Percentiles rank a stretch among this genome's conserved stretches.
phyloP scores from a whole-genome alignment of 2,113 vertebrate species.

The Pardalotus punctatus region DNA sequence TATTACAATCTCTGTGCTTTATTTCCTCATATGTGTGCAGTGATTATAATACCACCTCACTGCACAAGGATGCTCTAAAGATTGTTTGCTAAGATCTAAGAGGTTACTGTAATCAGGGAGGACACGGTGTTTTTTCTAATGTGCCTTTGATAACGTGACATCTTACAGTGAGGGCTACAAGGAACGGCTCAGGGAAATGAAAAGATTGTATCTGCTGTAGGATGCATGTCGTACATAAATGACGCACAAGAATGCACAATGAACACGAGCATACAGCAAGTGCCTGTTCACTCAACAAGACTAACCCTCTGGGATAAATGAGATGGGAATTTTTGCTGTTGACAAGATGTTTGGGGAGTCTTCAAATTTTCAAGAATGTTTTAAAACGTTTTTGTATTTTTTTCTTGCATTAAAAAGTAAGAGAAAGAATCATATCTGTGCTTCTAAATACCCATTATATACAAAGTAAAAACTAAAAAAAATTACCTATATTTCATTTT shows the following conservation, averaged over 20 bases:
- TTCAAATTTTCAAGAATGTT: not conserved
- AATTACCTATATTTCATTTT: not conserved
- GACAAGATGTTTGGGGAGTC: not conserved
- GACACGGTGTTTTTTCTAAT: not conserved
- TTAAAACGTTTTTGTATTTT: not conserved
- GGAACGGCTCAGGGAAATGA: constrained; percentile 8
- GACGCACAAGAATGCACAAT: not conserved
- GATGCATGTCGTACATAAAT: not conserved
- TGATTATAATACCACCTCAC: not conserved
- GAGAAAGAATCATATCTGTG: not conserved
- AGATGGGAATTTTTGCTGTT: not conserved
- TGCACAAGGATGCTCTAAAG: not conserved
- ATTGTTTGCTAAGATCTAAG: not conserved
- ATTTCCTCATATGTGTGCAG: not conserved
- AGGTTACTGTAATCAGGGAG: not conserved
- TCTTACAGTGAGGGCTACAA: not conserved
- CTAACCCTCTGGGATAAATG: not conserved
- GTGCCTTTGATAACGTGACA: constrained; percentile 20
- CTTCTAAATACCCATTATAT: not conserved
- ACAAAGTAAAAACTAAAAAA: not conserved
- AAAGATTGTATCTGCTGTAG: not conserved
- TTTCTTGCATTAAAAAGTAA: not conserved
- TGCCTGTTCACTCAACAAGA: not conserved
- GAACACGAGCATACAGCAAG: not conserved
- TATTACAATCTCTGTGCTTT: not conserved